phyloP scores from a whole-genome alignment of 2,797 vertebrate species.

The Hybognathus amarus region DNA sequence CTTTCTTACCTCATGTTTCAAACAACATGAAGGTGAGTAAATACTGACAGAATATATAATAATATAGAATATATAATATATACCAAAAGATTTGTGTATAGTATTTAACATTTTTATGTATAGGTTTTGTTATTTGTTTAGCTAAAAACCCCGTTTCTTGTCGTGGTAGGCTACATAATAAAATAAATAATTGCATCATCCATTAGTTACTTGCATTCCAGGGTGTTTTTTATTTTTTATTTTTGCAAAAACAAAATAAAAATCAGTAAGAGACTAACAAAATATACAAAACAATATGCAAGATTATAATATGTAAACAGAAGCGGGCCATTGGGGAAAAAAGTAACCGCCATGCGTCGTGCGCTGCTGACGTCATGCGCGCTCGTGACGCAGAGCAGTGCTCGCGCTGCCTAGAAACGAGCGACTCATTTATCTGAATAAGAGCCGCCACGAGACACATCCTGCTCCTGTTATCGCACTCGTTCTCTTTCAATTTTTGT shows the following conservation, averaged over 20 bases:
- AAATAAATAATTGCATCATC: too few species aligned
- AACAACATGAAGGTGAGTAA: too few species aligned
- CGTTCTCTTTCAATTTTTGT: too few species aligned
- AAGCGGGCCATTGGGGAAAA: neutral
- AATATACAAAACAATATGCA: too few species aligned
- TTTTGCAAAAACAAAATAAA: too few species aligned
- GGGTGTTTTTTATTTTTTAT: too few species aligned
- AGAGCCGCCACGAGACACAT: neutral
- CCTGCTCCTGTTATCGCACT: neutral
- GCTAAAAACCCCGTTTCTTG: neutral
- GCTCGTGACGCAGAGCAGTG: conserved; percentile 1
- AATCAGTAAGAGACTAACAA: too few species aligned
- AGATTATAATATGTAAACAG: too few species aligned
- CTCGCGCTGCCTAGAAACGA: conserved; percentile 44
- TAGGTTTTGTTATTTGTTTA: neutral
- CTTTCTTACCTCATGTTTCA: too few species aligned
- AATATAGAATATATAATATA: too few species aligned
- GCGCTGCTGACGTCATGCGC: neutral
- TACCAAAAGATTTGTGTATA: too few species aligned
- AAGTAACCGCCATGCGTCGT: neutral
- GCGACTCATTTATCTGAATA: conserved; percentile 13
- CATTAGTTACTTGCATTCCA: neutral
- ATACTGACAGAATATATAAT: too few species aligned
- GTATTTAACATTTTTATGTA: neutral
- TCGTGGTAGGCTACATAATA: neutral